A percentile compares a stretch with the other conserved stretches of the same genome.
These are phyloP conservation scores for Agriotes lineatus DNA, from an alignment of 2,888 invertebrate genomes.

Conservation along the genomic window DNA sequence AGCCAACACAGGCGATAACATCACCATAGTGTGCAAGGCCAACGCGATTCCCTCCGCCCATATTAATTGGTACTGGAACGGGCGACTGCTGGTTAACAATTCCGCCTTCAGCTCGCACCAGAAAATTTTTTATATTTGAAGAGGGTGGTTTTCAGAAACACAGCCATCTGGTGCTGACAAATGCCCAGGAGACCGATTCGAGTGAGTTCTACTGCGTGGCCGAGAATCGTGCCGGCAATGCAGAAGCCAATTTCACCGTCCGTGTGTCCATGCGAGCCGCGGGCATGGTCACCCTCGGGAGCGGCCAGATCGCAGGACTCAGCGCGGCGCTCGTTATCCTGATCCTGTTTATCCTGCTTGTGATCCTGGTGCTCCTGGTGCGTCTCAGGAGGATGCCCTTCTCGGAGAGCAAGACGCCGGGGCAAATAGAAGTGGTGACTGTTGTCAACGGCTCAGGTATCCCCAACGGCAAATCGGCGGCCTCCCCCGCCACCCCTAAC, in stretches of 20 bases:
- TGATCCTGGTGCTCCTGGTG: conserved; percentile 80
- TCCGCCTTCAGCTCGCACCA: conserved; percentile 84
- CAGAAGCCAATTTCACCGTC: conserved; percentile 90
- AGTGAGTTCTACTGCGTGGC: conserved; percentile 91
- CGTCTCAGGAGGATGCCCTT: conserved; percentile 80
- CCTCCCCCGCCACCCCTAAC: conserved; percentile 66
- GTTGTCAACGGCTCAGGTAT: conserved; percentile 69
- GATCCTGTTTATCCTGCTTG: conserved; percentile 79
- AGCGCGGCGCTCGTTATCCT: conserved; percentile 85
- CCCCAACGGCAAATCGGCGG: conserved; percentile 67
- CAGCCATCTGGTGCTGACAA: conserved; percentile 82
- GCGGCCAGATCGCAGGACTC: conserved; percentile 87
- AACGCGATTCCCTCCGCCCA: conserved; percentile 85
- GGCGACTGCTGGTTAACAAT: conserved; percentile 81
- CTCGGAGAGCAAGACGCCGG: conserved; percentile 82
- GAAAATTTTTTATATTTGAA: conserved; percentile 80
- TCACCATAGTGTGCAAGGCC: conserved; percentile 85
- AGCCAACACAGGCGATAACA: conserved; percentile 85
- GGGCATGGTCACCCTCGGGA: conserved; percentile 85
- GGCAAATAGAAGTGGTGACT: conserved; percentile 79
- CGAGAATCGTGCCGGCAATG: conserved; percentile 89
- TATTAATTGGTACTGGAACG: conserved; percentile 91
- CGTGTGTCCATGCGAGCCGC: conserved; percentile 83
- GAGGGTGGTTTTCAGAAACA: conserved; percentile 82
- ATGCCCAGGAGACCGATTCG: conserved; percentile 86